These are phyloP conservation scores for Noctua comes DNA, from an alignment of 2,888 invertebrate species.

Conservation along the genomic window DNA sequence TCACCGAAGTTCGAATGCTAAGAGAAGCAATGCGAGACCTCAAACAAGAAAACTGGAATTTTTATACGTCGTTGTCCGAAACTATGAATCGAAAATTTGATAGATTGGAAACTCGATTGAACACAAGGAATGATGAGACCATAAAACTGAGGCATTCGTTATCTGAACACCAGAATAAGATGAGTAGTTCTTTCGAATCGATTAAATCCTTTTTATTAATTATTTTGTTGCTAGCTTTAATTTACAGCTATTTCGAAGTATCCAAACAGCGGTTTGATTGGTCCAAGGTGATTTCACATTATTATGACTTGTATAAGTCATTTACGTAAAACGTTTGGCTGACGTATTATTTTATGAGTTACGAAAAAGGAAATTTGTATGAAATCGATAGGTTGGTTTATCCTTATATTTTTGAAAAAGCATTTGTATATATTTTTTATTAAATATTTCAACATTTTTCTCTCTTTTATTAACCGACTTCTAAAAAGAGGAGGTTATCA, in stretches of 20 bases:
- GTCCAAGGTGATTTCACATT: conserved; percentile 7
- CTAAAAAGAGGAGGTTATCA: too few species aligned
- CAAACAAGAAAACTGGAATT: conserved; percentile 18
- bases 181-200: not conserved
- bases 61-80: conserved; percentile 18
- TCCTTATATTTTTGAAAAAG: not conserved
- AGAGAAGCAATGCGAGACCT: conserved; percentile 24
- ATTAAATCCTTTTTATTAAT: conserved; percentile 1
- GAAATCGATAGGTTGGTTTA: too few species aligned
- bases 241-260: conserved; percentile 8
- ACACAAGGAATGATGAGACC: not conserved
- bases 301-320: conserved; percentile 3
- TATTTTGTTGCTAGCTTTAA: not conserved
- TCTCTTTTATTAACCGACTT: not conserved
- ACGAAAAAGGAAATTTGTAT: not conserved
- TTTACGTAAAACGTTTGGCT: not conserved
- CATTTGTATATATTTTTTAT: not conserved
- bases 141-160: not conserved
- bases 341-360: not conserved
- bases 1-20: conserved; percentile 10
- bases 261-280: conserved; percentile 13
- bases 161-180: conserved; percentile 13
- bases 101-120: conserved; percentile 15
- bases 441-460: not conserved
- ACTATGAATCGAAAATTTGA: conserved; percentile 29